A percentile compares a stretch with the other conserved stretches of the same genome.
Conservation (phyloP, 2,113 vertebrate genomes). For the Peromyscus leucopus region DNA sequence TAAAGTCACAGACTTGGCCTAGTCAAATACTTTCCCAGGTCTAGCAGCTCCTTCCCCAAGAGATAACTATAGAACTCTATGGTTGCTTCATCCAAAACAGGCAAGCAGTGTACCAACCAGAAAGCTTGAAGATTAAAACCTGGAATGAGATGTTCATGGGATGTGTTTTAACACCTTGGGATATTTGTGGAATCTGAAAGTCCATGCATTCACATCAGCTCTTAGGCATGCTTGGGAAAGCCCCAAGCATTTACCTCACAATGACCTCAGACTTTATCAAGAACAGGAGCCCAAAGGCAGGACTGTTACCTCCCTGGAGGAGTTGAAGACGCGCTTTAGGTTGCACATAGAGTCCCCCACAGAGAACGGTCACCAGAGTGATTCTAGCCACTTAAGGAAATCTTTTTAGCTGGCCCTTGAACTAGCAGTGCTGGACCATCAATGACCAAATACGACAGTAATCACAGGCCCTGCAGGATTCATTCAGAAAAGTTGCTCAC, state of each 20-base stretch:
- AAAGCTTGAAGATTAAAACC: background rate
- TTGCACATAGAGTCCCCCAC: background rate
- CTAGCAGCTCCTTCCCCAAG: background rate
- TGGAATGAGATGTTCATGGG: background rate
- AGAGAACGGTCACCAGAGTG: background rate
- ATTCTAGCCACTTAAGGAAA: background rate
- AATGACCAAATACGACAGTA: background rate
- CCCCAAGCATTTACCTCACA: background rate
- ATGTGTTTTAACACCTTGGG: background rate
- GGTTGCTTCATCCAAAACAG: background rate
- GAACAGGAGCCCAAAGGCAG: background rate
- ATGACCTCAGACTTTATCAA: background rate
- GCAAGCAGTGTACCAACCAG: background rate
- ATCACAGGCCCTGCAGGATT: background rate
- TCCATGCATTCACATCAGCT: background rate
- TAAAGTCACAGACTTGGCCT: background rate
- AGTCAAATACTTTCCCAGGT: background rate
- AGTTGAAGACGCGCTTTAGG: no score
- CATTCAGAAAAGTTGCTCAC: background rate
- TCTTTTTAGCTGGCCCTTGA: background rate
- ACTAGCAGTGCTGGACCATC: background rate
- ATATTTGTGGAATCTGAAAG: background rate
- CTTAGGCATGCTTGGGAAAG: background rate
- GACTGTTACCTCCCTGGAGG: no score
- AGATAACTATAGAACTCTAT: background rate